Evolutionary conservation across 2,797 vertebrate genomes (phyloP).

Genomic region (Danionella dracula): DNA sequence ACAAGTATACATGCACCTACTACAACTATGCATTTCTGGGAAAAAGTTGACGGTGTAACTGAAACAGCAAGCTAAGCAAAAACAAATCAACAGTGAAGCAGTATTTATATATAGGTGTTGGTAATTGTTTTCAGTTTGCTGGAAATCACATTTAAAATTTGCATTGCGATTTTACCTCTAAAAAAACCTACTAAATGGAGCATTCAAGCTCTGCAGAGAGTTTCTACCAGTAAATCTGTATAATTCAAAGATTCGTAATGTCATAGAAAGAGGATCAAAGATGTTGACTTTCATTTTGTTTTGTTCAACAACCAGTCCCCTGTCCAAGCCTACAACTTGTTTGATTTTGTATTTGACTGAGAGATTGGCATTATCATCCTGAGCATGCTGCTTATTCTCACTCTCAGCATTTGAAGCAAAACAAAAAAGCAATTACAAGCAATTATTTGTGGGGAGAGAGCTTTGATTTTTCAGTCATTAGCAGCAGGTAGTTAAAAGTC

Average conservation of each 20-base stretch:
- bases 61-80: background rate
- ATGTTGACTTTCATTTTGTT: background rate
- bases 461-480: constrained; percentile 62
- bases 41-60: background rate
- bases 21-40: background rate
- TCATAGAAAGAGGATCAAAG: background rate
- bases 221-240: background rate
- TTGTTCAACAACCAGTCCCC: constrained; percentile 1
- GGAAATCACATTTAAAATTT: background rate
- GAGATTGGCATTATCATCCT: constrained; percentile 22
- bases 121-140: background rate
- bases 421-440: constrained; percentile 62
- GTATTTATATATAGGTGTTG: background rate
- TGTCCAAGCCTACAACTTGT: background rate
- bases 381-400: constrained; percentile 42
- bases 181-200: background rate
- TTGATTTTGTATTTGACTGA: constrained; percentile 21
- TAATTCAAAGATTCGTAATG: background rate
- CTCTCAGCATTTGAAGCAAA: constrained; percentile 47
- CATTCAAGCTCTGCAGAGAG: background rate
- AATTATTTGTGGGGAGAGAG: constrained; percentile 57
- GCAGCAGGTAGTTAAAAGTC: constrained; percentile 54
- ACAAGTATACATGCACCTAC: background rate
- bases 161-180: background rate
- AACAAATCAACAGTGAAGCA: background rate